A percentile compares a stretch with the other conserved stretches of the same genome.
phyloP scores from a whole-genome alignment of 2,797 vertebrate species.

The Periophthalmus magnuspinnatus region DNA sequence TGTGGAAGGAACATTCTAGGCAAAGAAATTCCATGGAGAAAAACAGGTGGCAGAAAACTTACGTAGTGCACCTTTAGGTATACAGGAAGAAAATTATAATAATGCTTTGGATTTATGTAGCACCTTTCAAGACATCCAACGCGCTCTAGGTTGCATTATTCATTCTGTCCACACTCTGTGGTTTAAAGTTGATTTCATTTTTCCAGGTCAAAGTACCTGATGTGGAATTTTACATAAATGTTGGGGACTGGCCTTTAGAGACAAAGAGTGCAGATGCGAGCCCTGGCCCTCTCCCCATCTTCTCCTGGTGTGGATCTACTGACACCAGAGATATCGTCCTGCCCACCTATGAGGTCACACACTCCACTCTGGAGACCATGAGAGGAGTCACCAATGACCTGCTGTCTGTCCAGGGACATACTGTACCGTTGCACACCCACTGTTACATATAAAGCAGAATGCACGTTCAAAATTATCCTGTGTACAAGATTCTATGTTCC shows the following conservation, averaged over 20 bases:
- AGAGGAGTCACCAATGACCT: slow-evolving; percentile 93
- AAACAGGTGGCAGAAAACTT: no score
- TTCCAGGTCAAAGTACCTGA: slow-evolving; percentile 86
- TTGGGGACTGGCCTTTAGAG: slow-evolving; percentile 93
- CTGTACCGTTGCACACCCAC: slow-evolving; percentile 69
- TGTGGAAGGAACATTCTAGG: no score
- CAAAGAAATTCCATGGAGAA: no score
- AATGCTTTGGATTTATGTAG: no score
- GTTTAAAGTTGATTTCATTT: neutral
- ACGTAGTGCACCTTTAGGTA: no score
- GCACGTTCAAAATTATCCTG: no score
- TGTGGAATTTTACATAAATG: slow-evolving; percentile 91
- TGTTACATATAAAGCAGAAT: no score
- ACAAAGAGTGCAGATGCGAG: slow-evolving; percentile 73
- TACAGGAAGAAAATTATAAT: neutral
- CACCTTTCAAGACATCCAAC: no score
- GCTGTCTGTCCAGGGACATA: slow-evolving; percentile 91
- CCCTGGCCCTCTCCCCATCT: slow-evolving; percentile 82
- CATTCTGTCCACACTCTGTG: no score
- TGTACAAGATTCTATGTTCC: neutral
- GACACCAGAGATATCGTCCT: slow-evolving; percentile 89
- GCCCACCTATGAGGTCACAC: slow-evolving; percentile 91
- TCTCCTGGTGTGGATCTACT: slow-evolving; percentile 92
- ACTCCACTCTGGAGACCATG: slow-evolving; percentile 89
- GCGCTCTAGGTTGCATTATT: no score